Percentiles rank a stretch among this genome's conserved stretches.
phyloP scores from a whole-genome alignment of 2,888 invertebrate genomes.

The Theodoxus fluviatilis region DNA sequence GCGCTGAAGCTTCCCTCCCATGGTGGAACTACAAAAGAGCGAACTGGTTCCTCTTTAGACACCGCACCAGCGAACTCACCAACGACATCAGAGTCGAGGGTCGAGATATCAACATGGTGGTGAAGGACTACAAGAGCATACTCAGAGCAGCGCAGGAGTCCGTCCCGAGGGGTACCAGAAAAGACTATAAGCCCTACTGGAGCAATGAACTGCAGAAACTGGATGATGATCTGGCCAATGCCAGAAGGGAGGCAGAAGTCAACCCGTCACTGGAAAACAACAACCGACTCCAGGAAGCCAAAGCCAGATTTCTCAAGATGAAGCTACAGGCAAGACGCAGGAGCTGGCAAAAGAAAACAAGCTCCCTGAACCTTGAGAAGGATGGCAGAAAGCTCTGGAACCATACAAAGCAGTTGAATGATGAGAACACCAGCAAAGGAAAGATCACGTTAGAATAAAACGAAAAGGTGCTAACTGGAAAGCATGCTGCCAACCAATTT shows the following conservation, averaged over 20 bases:
- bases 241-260: slow-evolving; percentile 18
- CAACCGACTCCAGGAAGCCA: slow-evolving; percentile 16
- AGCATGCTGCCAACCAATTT: slow-evolving; percentile 6
- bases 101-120: slow-evolving; percentile 12
- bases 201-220: slow-evolving; percentile 3
- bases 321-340: slow-evolving; percentile 13
- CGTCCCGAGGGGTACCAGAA: slow-evolving; percentile 17
- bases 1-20: no score
- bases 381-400: neutral
- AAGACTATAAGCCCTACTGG: slow-evolving; percentile 21
- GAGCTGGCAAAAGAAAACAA: slow-evolving; percentile 17
- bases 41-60: neutral
- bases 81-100: slow-evolving; percentile 10
- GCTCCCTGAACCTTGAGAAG: slow-evolving; percentile 13
- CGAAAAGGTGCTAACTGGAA: neutral
- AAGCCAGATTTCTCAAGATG: slow-evolving; percentile 10
- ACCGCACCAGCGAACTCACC: slow-evolving; percentile 16
- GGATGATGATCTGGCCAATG: neutral
- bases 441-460: slow-evolving; percentile 17
- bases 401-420: slow-evolving; percentile 7
- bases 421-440: slow-evolving; percentile 7
- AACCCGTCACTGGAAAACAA: slow-evolving; percentile 14
- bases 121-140: slow-evolving; percentile 9
- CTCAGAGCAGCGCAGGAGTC: neutral
- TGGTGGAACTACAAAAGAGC: slow-evolving; percentile 18